Evolutionary conservation across 2,888 invertebrate species (phyloP).

Genomic region (Arenicola marina): DNA sequence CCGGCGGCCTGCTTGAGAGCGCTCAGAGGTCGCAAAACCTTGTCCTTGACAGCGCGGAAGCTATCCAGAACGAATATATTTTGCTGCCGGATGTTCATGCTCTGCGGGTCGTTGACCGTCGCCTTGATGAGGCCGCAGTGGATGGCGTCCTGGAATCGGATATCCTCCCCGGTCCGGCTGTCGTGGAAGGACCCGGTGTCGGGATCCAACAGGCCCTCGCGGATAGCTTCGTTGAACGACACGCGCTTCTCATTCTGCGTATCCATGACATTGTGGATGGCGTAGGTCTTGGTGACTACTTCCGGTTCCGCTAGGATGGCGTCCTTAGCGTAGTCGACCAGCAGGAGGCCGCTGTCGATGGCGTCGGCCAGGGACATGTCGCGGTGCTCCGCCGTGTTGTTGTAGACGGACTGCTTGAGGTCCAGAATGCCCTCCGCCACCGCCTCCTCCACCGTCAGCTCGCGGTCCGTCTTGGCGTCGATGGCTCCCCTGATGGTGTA

Average conservation of each 20-base stretch:
- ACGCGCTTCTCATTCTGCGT: constrained; percentile 40
- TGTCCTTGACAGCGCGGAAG: no score
- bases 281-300: constrained; percentile 53
- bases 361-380: constrained; percentile 31
- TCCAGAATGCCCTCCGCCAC: constrained; percentile 25
- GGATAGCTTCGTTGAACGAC: constrained; percentile 33
- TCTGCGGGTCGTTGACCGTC: constrained; percentile 46
- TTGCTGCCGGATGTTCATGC: constrained; percentile 51
- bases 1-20: no score
- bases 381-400: constrained; percentile 17
- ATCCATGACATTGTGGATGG: constrained; percentile 54
- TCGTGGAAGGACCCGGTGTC: constrained; percentile 52
- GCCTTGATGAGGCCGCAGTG: constrained; percentile 58
- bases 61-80: no score
- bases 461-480: constrained; percentile 24
- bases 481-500: constrained; percentile 38
- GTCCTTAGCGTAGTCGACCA: constrained; percentile 31
- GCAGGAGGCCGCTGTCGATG: constrained; percentile 31
- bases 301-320: constrained; percentile 32
- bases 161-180: constrained; percentile 43
- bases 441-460: constrained; percentile 30
- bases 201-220: constrained; percentile 45
- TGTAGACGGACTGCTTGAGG: constrained; percentile 28
- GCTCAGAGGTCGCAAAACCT: no score
- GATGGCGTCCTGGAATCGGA: constrained; percentile 57